Conservation (phyloP, 2,888 invertebrate genomes). For the Dioctria linearis region DNA sequence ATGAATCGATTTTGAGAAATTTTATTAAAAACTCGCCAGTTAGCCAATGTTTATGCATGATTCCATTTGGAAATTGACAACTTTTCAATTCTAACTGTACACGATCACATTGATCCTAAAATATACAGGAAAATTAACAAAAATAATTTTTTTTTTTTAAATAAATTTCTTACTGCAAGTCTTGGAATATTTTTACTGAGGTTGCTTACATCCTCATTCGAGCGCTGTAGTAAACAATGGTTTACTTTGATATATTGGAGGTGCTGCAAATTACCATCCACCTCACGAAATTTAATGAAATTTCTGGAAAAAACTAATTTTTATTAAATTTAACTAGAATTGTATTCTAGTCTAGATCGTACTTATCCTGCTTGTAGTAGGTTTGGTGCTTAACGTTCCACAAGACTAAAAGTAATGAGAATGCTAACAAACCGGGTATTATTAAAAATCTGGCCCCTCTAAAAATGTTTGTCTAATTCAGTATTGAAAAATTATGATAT, state of each 20-base stretch:
- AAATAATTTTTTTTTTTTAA: too few species aligned
- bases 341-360: neutral
- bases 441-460: slow-evolving; percentile 34
- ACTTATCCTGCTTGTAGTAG: slow-evolving; percentile 8
- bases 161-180: neutral
- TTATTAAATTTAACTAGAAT: neutral
- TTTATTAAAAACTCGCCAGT: slow-evolving; percentile 17
- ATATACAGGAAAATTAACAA: neutral
- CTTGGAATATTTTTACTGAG: neutral
- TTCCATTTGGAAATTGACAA: neutral
- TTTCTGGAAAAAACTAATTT: neutral
- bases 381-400: slow-evolving; percentile 15
- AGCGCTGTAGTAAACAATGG: neutral
- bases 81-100: too few species aligned
- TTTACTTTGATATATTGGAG: too few species aligned
- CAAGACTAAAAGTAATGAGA: slow-evolving; percentile 31
- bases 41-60: neutral
- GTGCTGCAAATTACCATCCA: too few species aligned
- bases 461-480: neutral
- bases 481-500: too few species aligned
- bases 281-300: neutral
- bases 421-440: slow-evolving; percentile 34
- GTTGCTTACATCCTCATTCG: neutral
- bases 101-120: too few species aligned
- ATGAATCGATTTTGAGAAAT: neutral